Evolutionary conservation across 2,797 vertebrate species (phyloP), one percentile per base, ranked within the genome.

Genomic region (Ctenopoma kingsleyae): DNA sequence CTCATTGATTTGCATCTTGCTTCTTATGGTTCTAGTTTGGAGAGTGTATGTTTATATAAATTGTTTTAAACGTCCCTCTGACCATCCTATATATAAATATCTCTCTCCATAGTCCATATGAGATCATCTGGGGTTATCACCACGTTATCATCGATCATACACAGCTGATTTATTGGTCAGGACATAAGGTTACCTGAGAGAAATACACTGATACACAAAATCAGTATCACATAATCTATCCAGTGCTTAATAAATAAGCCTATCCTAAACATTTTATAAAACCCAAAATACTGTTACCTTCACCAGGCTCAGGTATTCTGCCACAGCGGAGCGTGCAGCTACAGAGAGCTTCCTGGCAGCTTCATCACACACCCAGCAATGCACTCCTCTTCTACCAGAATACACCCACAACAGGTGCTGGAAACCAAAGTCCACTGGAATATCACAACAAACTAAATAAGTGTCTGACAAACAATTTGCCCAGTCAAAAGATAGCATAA

Each of bases 321-420:
- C 97, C 1, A 97, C 92, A 0, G 97, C 97, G 0, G 97, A 96
- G 51, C 97, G 95, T 1, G 96, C 96, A 0, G 95, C 87, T 0
- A 96, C 95, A 13, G 97, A 97, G 65, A 99, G 91, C 72, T 97
- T 97, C 80, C 98, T 93, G 52, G 97, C 97, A 0, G 93, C 87
- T 6, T 97, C 96, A 4, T 99, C 98, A 53, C 98, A 99, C 80
- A 99, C 98, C 98, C 98, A 99, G 86, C 98, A 99, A 87, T 99
- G 98, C 27, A 99, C 95, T 0, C 98, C 98, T 93, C 98, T 96
- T 69, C 98, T 94, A 58, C 98, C 98, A 0, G 98, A 99, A 80
- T 98, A 99, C 32, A 99, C 96, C 98, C 98, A 99, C 65, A 99
- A 89, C 23, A 96, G 91, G 81, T 99, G 96, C 84, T 86, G 94